A percentile compares a stretch with the other conserved stretches of the same genome.
These are phyloP conservation scores for Dryadula phaetusa DNA, from an alignment of 2,888 invertebrate genomes.

Conservation along the genomic window DNA sequence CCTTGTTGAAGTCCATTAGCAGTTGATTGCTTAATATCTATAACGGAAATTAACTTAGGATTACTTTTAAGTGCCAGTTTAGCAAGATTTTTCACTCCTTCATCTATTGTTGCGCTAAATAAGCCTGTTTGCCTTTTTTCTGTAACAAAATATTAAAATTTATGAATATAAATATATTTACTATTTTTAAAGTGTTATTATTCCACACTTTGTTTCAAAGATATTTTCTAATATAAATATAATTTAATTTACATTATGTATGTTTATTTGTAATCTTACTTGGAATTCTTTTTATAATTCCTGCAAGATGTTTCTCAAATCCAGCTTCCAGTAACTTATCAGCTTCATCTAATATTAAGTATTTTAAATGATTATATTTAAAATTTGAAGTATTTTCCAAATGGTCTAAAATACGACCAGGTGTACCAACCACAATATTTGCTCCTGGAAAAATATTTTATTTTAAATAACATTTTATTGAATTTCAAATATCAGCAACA, in stretches of 20 bases:
- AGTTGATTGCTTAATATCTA: slow-evolving; percentile 89
- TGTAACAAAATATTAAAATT: slow-evolving; percentile 58
- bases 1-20: slow-evolving; percentile 92
- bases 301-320: slow-evolving; percentile 97
- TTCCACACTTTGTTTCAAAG: too few species aligned
- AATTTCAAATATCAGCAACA: not conserved
- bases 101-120: slow-evolving; percentile 98
- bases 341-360: slow-evolving; percentile 97
- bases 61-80: slow-evolving; percentile 94
- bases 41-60: slow-evolving; percentile 94
- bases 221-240: too few species aligned
- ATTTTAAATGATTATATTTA: slow-evolving; percentile 86
- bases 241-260: too few species aligned
- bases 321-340: slow-evolving; percentile 98
- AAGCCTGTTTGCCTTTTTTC: slow-evolving; percentile 96
- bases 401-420: slow-evolving; percentile 97
- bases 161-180: too few species aligned
- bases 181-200: too few species aligned
- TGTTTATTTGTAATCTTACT: too few species aligned
- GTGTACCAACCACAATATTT: slow-evolving; percentile 97
- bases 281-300: slow-evolving; percentile 94
- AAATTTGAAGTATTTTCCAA: slow-evolving; percentile 95
- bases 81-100: slow-evolving; percentile 94
- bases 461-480: not conserved
- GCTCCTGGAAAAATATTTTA: slow-evolving; percentile 81